Conservation (phyloP, 2,113 vertebrate species). For the Zosterops borbonicus region DNA sequence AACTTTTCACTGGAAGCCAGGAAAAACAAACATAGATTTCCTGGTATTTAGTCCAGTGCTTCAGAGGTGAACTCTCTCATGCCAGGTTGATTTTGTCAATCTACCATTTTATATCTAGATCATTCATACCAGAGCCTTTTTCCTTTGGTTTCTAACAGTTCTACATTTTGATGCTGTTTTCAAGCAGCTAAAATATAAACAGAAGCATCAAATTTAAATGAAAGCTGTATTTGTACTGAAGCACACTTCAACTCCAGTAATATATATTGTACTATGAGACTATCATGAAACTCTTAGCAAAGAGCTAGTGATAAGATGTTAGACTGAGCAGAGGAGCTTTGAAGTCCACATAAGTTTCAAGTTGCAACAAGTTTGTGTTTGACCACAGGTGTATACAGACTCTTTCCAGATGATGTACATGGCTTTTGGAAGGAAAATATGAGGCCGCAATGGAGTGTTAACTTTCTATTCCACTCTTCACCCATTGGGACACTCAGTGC, state of each 20-base stretch:
- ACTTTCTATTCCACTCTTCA: neutral
- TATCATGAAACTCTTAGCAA: neutral
- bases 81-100: neutral
- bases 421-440: neutral
- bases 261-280: neutral
- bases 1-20: slow-evolving; percentile 18
- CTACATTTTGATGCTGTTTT: neutral
- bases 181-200: neutral
- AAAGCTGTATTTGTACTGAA: neutral
- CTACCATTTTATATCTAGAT: neutral
- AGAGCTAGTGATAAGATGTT: neutral
- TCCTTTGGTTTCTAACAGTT: neutral
- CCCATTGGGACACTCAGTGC: neutral
- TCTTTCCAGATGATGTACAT: neutral
- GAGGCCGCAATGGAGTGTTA: neutral
- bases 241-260: neutral
- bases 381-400: neutral
- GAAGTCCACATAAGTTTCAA: neutral
- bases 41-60: neutral
- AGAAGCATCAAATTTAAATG: neutral
- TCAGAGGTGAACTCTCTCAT: neutral
- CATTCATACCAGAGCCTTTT: neutral
- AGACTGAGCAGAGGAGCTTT: neutral
- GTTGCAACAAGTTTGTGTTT: neutral
- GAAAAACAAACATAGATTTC: slow-evolving; percentile 25